phyloP scores from a whole-genome alignment of 2,797 vertebrate species.

The Darevskia mixta region DNA sequence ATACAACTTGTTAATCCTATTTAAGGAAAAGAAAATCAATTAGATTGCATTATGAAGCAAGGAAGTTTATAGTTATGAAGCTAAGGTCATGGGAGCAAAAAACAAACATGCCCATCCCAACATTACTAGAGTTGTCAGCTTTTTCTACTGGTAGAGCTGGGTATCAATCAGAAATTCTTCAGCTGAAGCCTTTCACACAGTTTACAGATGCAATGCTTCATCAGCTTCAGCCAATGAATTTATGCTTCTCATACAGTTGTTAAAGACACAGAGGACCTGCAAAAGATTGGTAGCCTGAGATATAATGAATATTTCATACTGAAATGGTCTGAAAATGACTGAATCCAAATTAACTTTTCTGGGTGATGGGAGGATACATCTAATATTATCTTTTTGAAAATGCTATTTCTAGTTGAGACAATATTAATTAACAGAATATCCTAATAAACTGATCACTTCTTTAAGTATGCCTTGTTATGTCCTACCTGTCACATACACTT shows the following conservation, averaged over 20 bases:
- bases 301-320: no score
- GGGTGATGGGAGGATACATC: neutral
- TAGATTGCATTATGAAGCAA: neutral
- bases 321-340: neutral
- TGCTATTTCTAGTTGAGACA: neutral
- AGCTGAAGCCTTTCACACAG: neutral
- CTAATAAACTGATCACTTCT: neutral
- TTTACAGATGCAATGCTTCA: neutral
- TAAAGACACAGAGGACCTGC: neutral
- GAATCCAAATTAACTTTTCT: no score
- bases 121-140: no score
- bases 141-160: no score
- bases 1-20: constrained; percentile 84
- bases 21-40: constrained; percentile 3
- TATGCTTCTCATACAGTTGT: neutral
- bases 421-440: neutral
- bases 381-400: neutral
- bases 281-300: no score
- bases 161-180: neutral
- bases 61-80: neutral
- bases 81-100: no score
- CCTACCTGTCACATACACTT: constrained; percentile 92
- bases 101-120: no score
- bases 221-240: neutral
- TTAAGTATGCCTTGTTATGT: constrained; percentile 16